Conservation (phyloP, 2,797 vertebrate species). For the Urocyon cinereoargenteus region DNA sequence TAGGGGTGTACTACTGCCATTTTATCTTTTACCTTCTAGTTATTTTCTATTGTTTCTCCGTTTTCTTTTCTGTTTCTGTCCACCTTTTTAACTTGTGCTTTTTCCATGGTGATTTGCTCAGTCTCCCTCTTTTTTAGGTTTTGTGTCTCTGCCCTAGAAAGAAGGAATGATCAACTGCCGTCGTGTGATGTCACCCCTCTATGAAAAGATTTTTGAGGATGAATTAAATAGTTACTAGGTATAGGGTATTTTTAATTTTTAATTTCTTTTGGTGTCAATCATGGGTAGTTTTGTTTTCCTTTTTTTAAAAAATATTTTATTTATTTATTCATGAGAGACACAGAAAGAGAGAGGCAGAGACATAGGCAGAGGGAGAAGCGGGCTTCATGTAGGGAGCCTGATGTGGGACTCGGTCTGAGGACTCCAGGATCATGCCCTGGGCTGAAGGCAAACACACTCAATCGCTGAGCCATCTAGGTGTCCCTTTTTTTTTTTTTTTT, state of each 20-base stretch:
- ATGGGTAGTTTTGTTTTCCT: too few relatives aligned
- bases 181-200: background rate
- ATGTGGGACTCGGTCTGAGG: too few relatives aligned
- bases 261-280: slow-evolving; percentile 32
- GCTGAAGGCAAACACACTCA: too few relatives aligned
- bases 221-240: background rate
- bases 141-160: background rate
- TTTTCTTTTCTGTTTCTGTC: background rate
- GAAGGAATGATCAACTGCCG: background rate
- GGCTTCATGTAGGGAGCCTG: too few relatives aligned
- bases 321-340: too few relatives aligned
- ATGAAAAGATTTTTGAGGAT: background rate
- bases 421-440: too few relatives aligned
- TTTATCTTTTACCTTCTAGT: background rate
- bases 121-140: background rate
- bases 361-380: too few relatives aligned
- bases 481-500: background rate
- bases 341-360: too few relatives aligned
- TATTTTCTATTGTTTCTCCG: background rate
- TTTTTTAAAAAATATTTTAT: too few relatives aligned
- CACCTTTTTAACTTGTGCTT: background rate
- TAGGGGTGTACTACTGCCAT: background rate
- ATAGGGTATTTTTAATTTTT: background rate
- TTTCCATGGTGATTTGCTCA: background rate
- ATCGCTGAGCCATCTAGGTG: too few relatives aligned